Conservation (phyloP, 2,888 invertebrate genomes). For the Chydorus sphaericus region DNA sequence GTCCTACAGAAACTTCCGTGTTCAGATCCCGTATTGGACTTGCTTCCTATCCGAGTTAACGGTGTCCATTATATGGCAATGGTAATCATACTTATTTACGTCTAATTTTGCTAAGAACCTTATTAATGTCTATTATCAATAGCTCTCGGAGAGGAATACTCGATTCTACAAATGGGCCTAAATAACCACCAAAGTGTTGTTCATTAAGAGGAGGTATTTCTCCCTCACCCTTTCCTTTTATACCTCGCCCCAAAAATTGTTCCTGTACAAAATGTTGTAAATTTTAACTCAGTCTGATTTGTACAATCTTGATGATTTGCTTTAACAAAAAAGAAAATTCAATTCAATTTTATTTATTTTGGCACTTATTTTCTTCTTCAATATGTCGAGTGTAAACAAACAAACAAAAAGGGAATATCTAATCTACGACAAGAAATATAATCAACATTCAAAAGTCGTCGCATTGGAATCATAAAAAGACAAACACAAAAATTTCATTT, state of each 20-base stretch:
- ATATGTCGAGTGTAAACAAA: too few species aligned
- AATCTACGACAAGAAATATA: too few species aligned
- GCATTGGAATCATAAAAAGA: too few species aligned
- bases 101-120: too few species aligned
- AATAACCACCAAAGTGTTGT: background rate
- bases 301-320: background rate
- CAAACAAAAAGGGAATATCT: too few species aligned
- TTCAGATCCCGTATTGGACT: constrained; percentile 49
- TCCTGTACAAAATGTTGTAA: constrained; percentile 4
- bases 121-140: too few species aligned
- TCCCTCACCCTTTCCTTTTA: background rate
- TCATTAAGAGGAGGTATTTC: background rate
- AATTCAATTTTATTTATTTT: background rate
- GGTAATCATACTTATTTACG: too few species aligned
- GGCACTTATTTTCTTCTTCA: background rate
- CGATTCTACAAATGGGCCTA: constrained; percentile 41
- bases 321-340: too few species aligned
- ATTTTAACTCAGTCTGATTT: background rate
- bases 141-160: constrained; percentile 45
- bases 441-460: too few species aligned
- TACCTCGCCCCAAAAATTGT: background rate
- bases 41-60: constrained; percentile 42
- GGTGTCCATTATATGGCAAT: constrained; percentile 41
- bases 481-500: too few species aligned
- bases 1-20: constrained; percentile 42